Percentiles rank a stretch among this genome's conserved stretches.
phyloP scores from a whole-genome alignment of 2,888 invertebrate species.

The Sarcophaga variegata region DNA sequence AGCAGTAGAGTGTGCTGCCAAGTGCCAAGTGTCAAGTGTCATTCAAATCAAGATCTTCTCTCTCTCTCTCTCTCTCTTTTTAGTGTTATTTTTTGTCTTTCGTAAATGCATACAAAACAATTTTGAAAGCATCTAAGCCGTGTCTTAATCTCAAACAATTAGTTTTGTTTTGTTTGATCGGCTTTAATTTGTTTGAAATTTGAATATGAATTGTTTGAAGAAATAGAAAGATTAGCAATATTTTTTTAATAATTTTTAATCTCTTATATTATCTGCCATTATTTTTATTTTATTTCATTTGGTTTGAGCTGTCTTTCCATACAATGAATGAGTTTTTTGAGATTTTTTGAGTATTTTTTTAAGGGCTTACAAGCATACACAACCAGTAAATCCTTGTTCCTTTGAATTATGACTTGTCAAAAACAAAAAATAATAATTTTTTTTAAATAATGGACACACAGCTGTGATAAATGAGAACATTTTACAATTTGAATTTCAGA shows the following conservation, averaged over 20 bases:
- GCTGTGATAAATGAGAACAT: background rate
- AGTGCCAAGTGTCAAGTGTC: conserved; percentile 65
- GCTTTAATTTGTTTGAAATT: conserved; percentile 65
- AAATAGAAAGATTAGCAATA: conserved; percentile 64
- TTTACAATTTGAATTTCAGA: background rate
- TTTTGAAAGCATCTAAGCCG: background rate
- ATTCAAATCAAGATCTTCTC: conserved; percentile 28
- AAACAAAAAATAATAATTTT: conserved; percentile 8
- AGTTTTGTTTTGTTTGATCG: conserved; percentile 55
- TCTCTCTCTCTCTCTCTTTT: background rate
- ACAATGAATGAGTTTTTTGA: conserved; percentile 24
- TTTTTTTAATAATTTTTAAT: conserved; percentile 66
- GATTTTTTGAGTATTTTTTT: conserved; percentile 52
- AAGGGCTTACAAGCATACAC: conserved; percentile 50
- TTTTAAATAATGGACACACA: background rate
- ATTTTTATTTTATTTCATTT: conserved; percentile 36
- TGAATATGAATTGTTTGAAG: conserved; percentile 44
- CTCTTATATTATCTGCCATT: conserved; percentile 30
- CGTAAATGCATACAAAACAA: too few species aligned
- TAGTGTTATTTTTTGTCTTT: background rate
- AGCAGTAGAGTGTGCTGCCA: conserved; percentile 14
- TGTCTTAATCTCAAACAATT: conserved; percentile 65
- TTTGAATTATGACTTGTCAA: conserved; percentile 53
- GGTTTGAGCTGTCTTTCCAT: background rate
- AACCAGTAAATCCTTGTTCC: conserved; percentile 56